Conservation (phyloP, 92 coral and sea anemone species). For the Nematostella vectensis region DNA sequence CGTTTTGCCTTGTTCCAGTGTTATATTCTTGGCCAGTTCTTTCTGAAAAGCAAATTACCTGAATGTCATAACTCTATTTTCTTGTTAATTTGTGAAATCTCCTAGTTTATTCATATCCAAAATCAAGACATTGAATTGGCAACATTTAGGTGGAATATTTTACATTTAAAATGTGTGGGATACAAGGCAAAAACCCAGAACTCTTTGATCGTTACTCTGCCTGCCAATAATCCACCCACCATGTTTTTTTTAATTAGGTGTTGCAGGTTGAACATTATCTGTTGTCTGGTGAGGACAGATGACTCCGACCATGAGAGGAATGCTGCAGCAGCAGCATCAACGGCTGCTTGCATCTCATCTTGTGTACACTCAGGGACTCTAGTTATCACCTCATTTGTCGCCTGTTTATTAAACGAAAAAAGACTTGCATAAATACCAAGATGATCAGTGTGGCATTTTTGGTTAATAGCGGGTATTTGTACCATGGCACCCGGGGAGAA, state of each 20-base stretch:
- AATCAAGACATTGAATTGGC: too few species aligned
- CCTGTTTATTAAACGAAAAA: conserved; percentile 48
- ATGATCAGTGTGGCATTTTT: neutral
- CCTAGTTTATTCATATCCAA: too few species aligned
- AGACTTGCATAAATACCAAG: too few species aligned
- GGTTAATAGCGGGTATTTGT: too few species aligned
- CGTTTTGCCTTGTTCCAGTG: conserved; percentile 88
- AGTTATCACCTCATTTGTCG: conserved; percentile 87
- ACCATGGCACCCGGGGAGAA: too few species aligned
- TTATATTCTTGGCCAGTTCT: conserved; percentile 82
- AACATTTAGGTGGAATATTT: too few species aligned
- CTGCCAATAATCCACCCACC: too few species aligned
- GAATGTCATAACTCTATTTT: too few species aligned
- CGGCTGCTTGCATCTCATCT: conserved; percentile 89
- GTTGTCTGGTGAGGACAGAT: conserved; percentile 87
- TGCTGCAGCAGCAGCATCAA: conserved; percentile 69
- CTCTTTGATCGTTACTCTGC: too few species aligned
- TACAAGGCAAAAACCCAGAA: too few species aligned
- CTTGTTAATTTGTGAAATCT: too few species aligned
- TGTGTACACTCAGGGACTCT: conserved; percentile 75
- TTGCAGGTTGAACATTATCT: conserved; percentile 84
- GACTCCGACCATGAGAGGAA: conserved; percentile 88
- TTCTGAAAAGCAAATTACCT: conserved; percentile 34
- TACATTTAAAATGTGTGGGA: too few species aligned
- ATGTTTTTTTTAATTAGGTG: conserved; percentile 76